Base-by-base conservation (phyloP, 2,888 invertebrate genomes). In the Dione vanillae region DNA sequence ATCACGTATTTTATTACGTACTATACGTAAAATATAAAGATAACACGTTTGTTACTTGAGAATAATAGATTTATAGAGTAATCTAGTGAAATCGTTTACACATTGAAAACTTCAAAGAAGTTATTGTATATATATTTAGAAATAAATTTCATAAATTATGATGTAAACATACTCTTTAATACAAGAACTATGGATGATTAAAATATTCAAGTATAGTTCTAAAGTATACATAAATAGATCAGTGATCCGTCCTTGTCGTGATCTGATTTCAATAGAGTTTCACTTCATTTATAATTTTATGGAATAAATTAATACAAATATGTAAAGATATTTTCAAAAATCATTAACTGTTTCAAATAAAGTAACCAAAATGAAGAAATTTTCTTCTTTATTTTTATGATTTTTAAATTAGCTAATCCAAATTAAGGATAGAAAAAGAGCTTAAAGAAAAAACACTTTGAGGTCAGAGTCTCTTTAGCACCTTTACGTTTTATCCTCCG, bases 51-150 rank as follows among this genome's bases (percentile, higher is more conserved):
- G 11, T 61, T 45, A 61, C 20, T 61, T 61, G 27, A 27, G 20
- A 64, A 49, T 40, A 49, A 51, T 49, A 37, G 64, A 64, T 64
- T 64, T 64, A 64, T 51, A 20, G 51, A 5, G n/a, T 51, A 40
- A 64, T 45, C 19, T 20, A 64, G 20, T 12, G 0, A 40, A 37
- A 64, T 19, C 14, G 12, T 10, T 64, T 49, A 64, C 14, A 19
- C 14, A 40, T 9, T 49, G 7, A 49, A 43, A 61, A 20, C 64
- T 64, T 64, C 64, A 64, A 64, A 19, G 37, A 49, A 37, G 14
- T 20, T 19, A 49, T 56, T 56, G 37, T 54, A 37, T 19, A 37
- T 8, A 3, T 64, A 20, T n/a, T 64, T 51, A 51, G 51, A 19
- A 64, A 49, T 61, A 61, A 61, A 61, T 61, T 45, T 61, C 2